Percentiles rank a stretch among this genome's conserved stretches.
These are phyloP conservation scores for Gymnogyps californianus DNA, from an alignment of 2,113 vertebrate genomes.

Conservation along the genomic window DNA sequence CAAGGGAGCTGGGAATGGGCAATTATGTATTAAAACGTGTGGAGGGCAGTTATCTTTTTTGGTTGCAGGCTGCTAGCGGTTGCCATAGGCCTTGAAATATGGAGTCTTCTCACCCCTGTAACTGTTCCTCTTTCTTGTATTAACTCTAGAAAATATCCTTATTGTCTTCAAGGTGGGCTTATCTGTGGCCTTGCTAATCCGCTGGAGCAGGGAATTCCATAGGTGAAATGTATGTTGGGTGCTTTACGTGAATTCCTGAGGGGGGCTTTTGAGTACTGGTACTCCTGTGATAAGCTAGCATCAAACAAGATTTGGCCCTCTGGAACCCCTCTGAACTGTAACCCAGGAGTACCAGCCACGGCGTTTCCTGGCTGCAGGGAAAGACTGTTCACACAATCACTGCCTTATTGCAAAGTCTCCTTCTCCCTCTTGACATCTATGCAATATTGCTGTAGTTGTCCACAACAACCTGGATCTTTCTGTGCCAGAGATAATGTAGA, in stretches of 20 bases:
- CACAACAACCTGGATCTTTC: background rate
- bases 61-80: background rate
- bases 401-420: background rate
- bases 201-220: background rate
- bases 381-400: background rate
- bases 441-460: background rate
- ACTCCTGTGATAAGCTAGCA: background rate
- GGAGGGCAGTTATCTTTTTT: background rate
- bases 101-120: background rate
- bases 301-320: background rate
- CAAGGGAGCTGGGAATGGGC: background rate
- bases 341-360: background rate
- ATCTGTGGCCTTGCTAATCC: background rate
- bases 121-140: background rate
- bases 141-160: background rate
- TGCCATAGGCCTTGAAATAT: background rate
- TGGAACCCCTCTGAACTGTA: background rate
- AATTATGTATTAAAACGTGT: background rate
- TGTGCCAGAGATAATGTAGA: background rate
- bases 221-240: background rate
- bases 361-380: background rate
- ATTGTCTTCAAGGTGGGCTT: background rate
- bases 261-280: background rate
- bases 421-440: background rate
- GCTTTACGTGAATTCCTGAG: background rate